phyloP scores from a whole-genome alignment of 2,113 vertebrate species.

The Dicaeum eximium region DNA sequence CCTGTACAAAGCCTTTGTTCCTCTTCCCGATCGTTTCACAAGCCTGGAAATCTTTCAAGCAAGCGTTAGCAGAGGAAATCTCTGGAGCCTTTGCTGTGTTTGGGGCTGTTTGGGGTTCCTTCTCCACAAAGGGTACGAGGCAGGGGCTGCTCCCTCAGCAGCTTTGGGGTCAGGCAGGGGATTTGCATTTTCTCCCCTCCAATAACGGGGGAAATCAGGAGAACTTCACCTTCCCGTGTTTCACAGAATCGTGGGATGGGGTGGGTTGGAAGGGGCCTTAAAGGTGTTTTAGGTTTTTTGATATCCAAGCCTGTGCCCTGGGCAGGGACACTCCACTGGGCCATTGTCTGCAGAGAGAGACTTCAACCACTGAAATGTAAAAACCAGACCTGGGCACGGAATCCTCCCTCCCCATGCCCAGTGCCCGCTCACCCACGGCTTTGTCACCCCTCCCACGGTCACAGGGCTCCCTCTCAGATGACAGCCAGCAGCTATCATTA shows the following conservation, averaged over 20 bases:
- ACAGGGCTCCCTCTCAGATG: not conserved
- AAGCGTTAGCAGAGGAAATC: not conserved
- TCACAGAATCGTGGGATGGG: rapidly evolving
- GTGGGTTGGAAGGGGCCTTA: not conserved
- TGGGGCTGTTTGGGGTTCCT: not conserved
- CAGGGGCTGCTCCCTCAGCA: not conserved
- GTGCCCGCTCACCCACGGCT: rapidly evolving
- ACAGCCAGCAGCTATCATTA: not conserved
- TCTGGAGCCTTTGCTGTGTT: not conserved
- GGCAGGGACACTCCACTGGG: not conserved
- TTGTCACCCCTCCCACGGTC: not conserved
- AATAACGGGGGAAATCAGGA: not conserved
- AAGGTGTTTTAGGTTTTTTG: too few species aligned
- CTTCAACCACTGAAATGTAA: not conserved
- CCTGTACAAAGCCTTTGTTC: constrained; percentile 28
- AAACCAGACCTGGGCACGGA: not conserved
- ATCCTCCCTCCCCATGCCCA: not conserved
- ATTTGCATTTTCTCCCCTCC: not conserved
- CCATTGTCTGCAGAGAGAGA: not conserved
- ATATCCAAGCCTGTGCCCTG: not conserved
- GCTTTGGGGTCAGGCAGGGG: not conserved
- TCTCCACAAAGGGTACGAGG: not conserved
- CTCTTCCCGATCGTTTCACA: not conserved
- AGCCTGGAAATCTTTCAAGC: constrained; percentile 11
- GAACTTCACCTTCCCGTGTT: not conserved